Conservation (phyloP, 53 echinoderm and acorn worm species). For the Stichopus horrens region DNA sequence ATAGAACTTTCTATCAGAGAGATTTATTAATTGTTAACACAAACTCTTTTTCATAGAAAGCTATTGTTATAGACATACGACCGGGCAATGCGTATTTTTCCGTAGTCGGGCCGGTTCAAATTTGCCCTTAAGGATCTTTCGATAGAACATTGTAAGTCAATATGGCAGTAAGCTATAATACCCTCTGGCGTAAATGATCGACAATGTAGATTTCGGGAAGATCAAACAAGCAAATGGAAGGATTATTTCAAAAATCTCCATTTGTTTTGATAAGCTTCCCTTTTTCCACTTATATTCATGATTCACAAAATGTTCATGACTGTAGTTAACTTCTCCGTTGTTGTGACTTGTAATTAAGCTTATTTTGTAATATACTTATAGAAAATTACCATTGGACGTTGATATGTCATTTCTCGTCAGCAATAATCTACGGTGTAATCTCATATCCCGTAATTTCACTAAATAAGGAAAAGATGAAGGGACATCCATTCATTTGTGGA, state of each 20-base stretch:
- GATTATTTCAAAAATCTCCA: background rate
- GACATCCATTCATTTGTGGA: too few species aligned
- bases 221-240: background rate
- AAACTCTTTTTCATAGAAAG: background rate
- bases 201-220: background rate
- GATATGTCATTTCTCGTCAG: too few species aligned
- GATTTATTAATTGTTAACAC: background rate
- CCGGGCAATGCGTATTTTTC: background rate
- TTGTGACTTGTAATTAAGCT: too few species aligned
- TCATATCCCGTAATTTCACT: too few species aligned
- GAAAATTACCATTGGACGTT: too few species aligned
- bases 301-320: too few species aligned
- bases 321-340: too few species aligned
- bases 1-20: too few species aligned
- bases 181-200: background rate
- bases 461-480: too few species aligned
- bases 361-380: too few species aligned
- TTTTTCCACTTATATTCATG: background rate
- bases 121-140: background rate
- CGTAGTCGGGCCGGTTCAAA: background rate
- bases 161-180: background rate
- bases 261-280: background rate
- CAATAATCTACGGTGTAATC: too few species aligned
- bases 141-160: too few species aligned
- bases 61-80: background rate